A percentile compares a stretch with the other conserved stretches of the same genome.
Conservation (phyloP, 2,888 invertebrate genomes). For the Maniola hyperantus region DNA sequence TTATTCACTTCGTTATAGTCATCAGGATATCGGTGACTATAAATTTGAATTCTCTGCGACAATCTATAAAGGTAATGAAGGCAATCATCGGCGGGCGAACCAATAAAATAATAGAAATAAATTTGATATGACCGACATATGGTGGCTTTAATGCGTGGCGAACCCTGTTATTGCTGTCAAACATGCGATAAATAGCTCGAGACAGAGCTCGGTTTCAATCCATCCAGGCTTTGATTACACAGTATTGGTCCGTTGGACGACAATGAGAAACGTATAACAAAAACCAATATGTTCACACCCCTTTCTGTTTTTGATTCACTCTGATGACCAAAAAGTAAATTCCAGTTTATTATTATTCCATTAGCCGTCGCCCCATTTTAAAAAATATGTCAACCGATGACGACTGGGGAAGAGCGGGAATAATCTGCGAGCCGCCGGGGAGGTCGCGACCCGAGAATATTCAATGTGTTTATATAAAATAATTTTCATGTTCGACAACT, state of each 20-base stretch:
- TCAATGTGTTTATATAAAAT: slow-evolving; percentile 82
- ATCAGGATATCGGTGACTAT: slow-evolving; percentile 75
- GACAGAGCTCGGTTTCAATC: slow-evolving; percentile 72
- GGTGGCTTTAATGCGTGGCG: slow-evolving; percentile 75
- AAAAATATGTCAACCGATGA: slow-evolving; percentile 82
- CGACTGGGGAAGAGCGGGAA: slow-evolving; percentile 66
- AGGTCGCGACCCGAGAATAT: slow-evolving; percentile 72
- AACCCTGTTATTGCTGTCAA: slow-evolving; percentile 82
- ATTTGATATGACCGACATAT: slow-evolving; percentile 83
- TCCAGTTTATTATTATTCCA: slow-evolving; percentile 83
- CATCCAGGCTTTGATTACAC: slow-evolving; percentile 78
- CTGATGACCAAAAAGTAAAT: slow-evolving; percentile 81
- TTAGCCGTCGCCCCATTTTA: slow-evolving; percentile 79
- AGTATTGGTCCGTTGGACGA: slow-evolving; percentile 75
- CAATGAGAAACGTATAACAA: slow-evolving; percentile 75
- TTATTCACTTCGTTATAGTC: slow-evolving; percentile 76
- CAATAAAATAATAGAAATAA: slow-evolving; percentile 83
- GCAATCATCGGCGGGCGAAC: slow-evolving; percentile 75
- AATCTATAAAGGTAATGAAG: slow-evolving; percentile 81
- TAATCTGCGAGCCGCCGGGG: slow-evolving; percentile 64
- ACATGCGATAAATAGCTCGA: slow-evolving; percentile 81
- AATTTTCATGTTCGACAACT: slow-evolving; percentile 82
- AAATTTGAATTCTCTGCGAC: slow-evolving; percentile 81
- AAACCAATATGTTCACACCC: slow-evolving; percentile 80
- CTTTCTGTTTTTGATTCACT: slow-evolving; percentile 76